phyloP scores from a whole-genome alignment of 1,140 invertebrate genomes.

The Homalodisca vitripennis region DNA sequence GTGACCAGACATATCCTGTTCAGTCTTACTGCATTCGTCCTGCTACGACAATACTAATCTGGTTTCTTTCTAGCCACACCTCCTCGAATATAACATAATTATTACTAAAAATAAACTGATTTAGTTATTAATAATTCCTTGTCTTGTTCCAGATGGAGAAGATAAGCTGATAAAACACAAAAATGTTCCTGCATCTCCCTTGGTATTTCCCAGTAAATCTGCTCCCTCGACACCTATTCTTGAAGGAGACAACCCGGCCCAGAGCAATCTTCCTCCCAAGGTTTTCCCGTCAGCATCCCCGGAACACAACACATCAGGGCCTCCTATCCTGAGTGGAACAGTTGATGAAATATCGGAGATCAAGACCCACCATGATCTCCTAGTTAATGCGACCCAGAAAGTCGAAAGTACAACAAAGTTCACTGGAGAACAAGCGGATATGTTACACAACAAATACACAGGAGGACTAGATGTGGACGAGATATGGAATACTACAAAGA shows the following conservation, averaged over 20 bases:
- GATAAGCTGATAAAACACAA: too few species aligned
- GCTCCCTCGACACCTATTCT: background rate
- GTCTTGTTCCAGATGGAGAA: too few species aligned
- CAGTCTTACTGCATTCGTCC: too few species aligned
- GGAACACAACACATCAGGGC: background rate
- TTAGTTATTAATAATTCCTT: too few species aligned
- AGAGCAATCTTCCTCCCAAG: background rate
- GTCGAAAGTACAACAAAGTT: background rate
- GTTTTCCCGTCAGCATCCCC: background rate
- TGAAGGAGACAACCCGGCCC: background rate
- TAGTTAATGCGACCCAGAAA: background rate
- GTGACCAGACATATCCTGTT: too few species aligned
- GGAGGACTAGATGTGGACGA: constrained; percentile 8
- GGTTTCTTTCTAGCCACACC: too few species aligned
- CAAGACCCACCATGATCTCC: background rate
- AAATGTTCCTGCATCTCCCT: too few species aligned
- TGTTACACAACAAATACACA: constrained; percentile 16
- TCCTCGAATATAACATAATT: too few species aligned
- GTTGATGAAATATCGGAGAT: background rate
- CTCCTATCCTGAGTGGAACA: background rate
- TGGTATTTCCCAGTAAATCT: background rate
- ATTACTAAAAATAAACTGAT: too few species aligned
- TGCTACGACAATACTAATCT: too few species aligned
- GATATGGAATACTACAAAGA: background rate
- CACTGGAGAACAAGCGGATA: constrained; percentile 12